phyloP scores from a whole-genome alignment of 37 sponge, comb jelly and placozoan species.

The Spongilla lacustris region DNA sequence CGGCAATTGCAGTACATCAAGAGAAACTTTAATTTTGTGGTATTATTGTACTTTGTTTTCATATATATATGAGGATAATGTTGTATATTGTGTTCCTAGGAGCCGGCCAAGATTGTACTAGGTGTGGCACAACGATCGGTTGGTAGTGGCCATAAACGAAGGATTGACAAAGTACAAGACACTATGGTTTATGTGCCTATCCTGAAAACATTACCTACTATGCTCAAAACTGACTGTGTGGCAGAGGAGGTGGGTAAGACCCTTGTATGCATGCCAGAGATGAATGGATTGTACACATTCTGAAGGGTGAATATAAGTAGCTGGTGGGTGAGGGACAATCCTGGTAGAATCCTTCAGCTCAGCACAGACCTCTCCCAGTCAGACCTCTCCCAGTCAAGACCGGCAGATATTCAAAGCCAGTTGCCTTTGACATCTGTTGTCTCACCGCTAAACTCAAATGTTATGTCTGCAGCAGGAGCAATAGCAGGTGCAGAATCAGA shows the following conservation, averaged over 20 bases:
- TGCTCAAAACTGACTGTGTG: constrained; percentile 26
- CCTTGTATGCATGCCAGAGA: not conserved
- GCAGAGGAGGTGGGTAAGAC: constrained; percentile 17
- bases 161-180: constrained; percentile 6
- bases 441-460: too few relatives aligned
- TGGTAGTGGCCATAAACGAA: constrained; percentile 16
- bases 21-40: constrained; percentile 16
- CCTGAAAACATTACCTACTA: constrained; percentile 10
- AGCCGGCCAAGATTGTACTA: constrained; percentile 7
- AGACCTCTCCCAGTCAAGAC: too few relatives aligned
- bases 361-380: too few relatives aligned
- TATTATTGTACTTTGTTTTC: constrained; percentile 7
- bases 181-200: constrained; percentile 23
- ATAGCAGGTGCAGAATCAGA: too few relatives aligned
- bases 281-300: too few relatives aligned
- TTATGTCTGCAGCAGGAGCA: too few relatives aligned
- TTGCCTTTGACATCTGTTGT: too few relatives aligned
- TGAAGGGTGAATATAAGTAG: too few relatives aligned
- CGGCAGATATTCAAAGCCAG: too few relatives aligned
- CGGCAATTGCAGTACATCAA: constrained; percentile 7
- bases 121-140: not conserved
- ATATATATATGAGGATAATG: not conserved
- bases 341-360: too few relatives aligned
- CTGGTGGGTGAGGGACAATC: too few relatives aligned
- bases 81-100: not conserved